Evolutionary conservation across 2,797 vertebrate species (phyloP).

Genomic region (Smutsia temminckii): DNA sequence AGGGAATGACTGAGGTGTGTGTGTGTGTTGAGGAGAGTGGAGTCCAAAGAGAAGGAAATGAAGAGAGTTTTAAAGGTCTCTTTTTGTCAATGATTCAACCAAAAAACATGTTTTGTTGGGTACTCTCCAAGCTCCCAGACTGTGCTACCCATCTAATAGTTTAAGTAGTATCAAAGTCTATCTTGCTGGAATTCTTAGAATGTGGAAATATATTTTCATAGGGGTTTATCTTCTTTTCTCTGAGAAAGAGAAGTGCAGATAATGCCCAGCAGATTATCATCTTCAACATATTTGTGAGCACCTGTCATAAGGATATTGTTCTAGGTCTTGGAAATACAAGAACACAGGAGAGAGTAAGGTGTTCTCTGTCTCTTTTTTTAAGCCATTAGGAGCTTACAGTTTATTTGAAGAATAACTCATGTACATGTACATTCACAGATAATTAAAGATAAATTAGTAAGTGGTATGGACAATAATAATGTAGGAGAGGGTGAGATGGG

Average conservation of each 20-base stretch:
- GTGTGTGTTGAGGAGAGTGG: background rate
- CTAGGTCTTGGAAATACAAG: background rate
- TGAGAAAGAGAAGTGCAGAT: background rate
- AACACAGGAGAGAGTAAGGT: background rate
- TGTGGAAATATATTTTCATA: background rate
- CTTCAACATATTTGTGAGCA: background rate
- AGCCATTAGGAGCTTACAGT: background rate
- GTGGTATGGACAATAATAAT: background rate
- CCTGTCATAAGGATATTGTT: background rate
- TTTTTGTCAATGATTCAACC: background rate
- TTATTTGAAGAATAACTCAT: background rate
- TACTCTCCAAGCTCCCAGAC: background rate
- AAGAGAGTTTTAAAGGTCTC: background rate
- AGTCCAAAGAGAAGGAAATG: background rate
- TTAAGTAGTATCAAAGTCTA: background rate
- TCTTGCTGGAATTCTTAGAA: background rate
- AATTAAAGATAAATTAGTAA: background rate
- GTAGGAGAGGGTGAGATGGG: background rate
- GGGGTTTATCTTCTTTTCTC: background rate
- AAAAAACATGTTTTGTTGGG: background rate
- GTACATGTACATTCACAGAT: background rate
- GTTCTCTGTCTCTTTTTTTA: background rate
- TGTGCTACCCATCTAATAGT: background rate
- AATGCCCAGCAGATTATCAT: background rate
- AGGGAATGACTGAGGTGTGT: background rate